These are phyloP conservation scores for Ceraclea dissimilis DNA, from an alignment of 2,888 invertebrate genomes.

Conservation along the genomic window DNA sequence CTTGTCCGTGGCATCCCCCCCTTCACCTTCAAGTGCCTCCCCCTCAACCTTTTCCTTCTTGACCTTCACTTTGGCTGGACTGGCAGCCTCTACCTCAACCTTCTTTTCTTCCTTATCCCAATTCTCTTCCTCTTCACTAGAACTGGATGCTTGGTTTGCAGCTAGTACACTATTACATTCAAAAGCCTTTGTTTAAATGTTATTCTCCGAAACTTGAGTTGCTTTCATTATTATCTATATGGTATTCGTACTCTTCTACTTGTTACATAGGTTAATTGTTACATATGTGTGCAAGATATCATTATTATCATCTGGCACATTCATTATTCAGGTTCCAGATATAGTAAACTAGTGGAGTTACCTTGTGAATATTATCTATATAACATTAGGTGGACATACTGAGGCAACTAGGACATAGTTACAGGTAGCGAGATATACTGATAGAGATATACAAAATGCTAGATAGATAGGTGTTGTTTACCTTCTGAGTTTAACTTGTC, in stretches of 20 bases:
- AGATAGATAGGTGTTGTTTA: conserved; percentile 30
- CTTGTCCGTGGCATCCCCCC: conserved; percentile 48
- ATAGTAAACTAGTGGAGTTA: no score
- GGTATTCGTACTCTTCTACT: no score
- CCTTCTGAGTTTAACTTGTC: conserved; percentile 46
- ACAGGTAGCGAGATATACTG: no score
- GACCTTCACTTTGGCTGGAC: conserved; percentile 30
- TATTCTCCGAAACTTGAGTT: background rate
- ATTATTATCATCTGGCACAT: no score
- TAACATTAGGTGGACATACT: no score
- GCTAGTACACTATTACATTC: conserved; percentile 20
- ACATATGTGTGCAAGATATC: no score
- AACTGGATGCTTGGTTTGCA: conserved; percentile 18
- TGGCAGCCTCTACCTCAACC: conserved; percentile 29
- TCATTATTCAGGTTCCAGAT: no score
- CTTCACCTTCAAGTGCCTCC: conserved; percentile 29
- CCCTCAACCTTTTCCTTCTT: conserved; percentile 13
- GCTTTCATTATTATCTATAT: no score
- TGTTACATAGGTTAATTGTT: no score
- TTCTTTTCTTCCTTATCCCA: conserved; percentile 27
- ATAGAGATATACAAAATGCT: no score
- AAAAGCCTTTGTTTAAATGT: conserved; percentile 14
- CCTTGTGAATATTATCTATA: no score
- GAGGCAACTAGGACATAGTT: no score
- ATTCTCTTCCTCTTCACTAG: conserved; percentile 31